These are phyloP conservation scores for Unio pictorum DNA, from an alignment of 2,888 invertebrate species.

Conservation along the genomic window DNA sequence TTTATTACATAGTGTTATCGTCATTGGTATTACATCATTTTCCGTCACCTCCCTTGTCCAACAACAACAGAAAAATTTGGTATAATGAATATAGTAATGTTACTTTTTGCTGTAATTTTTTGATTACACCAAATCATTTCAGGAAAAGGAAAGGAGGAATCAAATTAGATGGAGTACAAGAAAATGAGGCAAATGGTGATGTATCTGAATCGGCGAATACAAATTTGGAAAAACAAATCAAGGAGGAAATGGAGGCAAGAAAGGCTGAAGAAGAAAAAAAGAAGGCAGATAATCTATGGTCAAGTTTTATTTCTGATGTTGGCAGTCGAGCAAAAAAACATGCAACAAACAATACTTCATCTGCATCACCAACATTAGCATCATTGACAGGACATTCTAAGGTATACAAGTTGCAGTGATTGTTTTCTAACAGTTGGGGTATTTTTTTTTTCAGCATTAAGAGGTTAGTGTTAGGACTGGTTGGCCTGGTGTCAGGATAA, in stretches of 20 bases:
- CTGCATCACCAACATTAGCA: constrained; percentile 15
- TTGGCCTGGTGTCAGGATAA: too few species aligned
- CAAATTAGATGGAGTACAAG: constrained; percentile 39
- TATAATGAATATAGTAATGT: too few species aligned
- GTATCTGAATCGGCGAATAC: constrained; percentile 30
- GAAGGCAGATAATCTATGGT: constrained; percentile 67
- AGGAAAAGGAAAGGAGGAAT: constrained; percentile 63
- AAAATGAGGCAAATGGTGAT: constrained; percentile 24
- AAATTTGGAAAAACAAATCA: constrained; percentile 48
- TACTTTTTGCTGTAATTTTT: too few species aligned
- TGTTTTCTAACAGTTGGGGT: not conserved
- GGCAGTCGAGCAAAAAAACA: constrained; percentile 51
- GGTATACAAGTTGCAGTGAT: constrained; percentile 11
- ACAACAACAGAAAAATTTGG: too few species aligned
- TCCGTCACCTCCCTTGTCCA: too few species aligned
- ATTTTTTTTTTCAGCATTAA: too few species aligned
- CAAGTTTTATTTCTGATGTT: constrained; percentile 69
- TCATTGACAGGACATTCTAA: constrained; percentile 17
- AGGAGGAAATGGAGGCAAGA: constrained; percentile 47
- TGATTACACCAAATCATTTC: not conserved
- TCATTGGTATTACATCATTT: too few species aligned
- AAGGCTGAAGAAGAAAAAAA: constrained; percentile 65
- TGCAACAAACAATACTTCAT: constrained; percentile 11
- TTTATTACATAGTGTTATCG: too few species aligned
- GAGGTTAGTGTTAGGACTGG: too few species aligned